Evolutionary conservation across 2,113 vertebrate genomes (phyloP).

Genomic region (Saguinus imperator): DNA sequence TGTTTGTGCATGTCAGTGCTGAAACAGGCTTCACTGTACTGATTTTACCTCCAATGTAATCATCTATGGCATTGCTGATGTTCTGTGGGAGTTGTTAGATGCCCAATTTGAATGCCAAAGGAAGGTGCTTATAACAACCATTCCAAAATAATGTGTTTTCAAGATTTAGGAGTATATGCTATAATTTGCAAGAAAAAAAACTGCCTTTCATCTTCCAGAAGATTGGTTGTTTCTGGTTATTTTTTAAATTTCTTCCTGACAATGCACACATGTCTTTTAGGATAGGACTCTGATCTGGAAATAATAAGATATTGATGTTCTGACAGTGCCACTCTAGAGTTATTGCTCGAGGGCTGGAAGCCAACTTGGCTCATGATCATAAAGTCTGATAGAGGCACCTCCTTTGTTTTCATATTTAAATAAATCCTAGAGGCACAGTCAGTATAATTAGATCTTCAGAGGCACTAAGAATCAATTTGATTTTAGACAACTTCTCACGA

Average conservation of each 20-base stretch:
- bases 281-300: constrained; percentile 36
- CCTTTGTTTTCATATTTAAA: constrained; percentile 63
- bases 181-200: constrained; percentile 44
- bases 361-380: constrained; percentile 13
- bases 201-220: constrained; percentile 15
- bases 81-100: neutral
- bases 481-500: constrained; percentile 46
- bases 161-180: neutral
- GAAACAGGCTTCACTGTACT: neutral
- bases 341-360: neutral
- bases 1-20: neutral
- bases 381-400: neutral
- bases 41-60: neutral
- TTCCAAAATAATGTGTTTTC: constrained; percentile 22
- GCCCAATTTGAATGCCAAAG: neutral
- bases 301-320: neutral
- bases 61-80: neutral
- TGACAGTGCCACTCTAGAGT: neutral
- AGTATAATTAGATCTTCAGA: constrained; percentile 52
- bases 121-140: neutral
- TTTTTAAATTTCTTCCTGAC: constrained; percentile 49
- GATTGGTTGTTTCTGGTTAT: neutral
- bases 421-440: constrained; percentile 43
- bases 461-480: constrained; percentile 34
- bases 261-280: neutral